Base-by-base conservation (phyloP, 2,113 vertebrate species). In the Perca flavescens region DNA sequence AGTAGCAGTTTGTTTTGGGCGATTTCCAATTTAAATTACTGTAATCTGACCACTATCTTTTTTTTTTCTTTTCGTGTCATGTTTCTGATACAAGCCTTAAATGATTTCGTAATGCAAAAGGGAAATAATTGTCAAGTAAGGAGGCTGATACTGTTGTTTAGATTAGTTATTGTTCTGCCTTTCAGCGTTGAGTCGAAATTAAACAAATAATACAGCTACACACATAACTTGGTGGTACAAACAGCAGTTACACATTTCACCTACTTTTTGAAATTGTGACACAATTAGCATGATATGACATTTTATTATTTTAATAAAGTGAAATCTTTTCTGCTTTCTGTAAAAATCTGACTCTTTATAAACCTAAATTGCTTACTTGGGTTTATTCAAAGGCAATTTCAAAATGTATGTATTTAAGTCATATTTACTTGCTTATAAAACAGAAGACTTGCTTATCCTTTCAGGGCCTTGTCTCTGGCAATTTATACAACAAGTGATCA, bases 1-100 rank as follows among this genome's bases (percentile, higher is more conserved):
- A 79, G 61, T 69, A 77, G 22, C 68, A 73, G 64, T 80, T 74
- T 62, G 31, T 80, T 16, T 73, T 80, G 67, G 73, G 57, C 21
- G 63, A 57, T 65, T 54, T 77, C 63, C 49, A 82, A 64, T 60
- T 61, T 22, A 73, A 61, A 64, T 82, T 58, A 65, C 60, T 49
- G 34, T 70, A 63, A 70, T 69, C 15, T 49, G 50, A 73, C 50
- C 50, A 65, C 12, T 43, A 54, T 73, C 46, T 46, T 5, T 21
- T 34, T 57, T 49, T 43, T 53, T 19, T n/a, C 47, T 36, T 5
- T 1, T n/a, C n/a, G 13, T 8, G 19, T 58, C 17, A 15, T 12
- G 47, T 61, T 54, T 72, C 22, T 62, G 49, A 82, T 70, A 78
- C 6, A 12, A 52, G 19, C 22, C 13, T 34, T 43, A 58, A 71